Evolutionary conservation across 2,113 vertebrate species (phyloP).

Genomic region (Ciconia maguari): DNA sequence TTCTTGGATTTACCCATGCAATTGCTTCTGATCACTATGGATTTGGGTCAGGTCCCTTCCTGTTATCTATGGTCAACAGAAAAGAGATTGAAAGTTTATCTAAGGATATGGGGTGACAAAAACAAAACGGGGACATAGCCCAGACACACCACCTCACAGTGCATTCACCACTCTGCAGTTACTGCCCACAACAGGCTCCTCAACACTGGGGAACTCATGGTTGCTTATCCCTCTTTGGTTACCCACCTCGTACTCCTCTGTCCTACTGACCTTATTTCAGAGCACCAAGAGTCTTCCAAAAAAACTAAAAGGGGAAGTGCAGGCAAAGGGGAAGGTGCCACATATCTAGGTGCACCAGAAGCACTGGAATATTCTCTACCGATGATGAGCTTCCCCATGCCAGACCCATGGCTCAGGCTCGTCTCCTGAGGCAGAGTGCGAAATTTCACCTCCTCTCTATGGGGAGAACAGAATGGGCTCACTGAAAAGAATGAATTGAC

Average conservation of each 20-base stretch:
- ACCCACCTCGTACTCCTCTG: background rate
- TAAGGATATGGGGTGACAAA: background rate
- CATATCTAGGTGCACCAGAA: background rate
- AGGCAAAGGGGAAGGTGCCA: background rate
- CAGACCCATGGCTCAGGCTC: background rate
- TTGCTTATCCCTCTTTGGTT: background rate
- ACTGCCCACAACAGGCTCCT: background rate
- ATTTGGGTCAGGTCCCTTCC: background rate
- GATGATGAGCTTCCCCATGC: background rate
- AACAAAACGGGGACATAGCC: background rate
- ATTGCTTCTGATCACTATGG: background rate
- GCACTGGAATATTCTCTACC: background rate
- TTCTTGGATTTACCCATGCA: background rate
- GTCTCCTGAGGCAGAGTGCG: background rate
- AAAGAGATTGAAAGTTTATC: background rate
- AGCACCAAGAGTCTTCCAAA: background rate
- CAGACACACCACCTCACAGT: background rate
- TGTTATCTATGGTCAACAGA: background rate
- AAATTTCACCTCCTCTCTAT: background rate
- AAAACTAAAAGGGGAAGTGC: background rate
- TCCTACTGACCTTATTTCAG: background rate
- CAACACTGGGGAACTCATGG: accelerated
- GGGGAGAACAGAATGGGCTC: background rate
- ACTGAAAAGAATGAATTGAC: background rate
- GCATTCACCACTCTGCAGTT: background rate